Evolutionary conservation across 2,888 invertebrate genomes (phyloP).

Genomic region (Sacculina carcini): DNA sequence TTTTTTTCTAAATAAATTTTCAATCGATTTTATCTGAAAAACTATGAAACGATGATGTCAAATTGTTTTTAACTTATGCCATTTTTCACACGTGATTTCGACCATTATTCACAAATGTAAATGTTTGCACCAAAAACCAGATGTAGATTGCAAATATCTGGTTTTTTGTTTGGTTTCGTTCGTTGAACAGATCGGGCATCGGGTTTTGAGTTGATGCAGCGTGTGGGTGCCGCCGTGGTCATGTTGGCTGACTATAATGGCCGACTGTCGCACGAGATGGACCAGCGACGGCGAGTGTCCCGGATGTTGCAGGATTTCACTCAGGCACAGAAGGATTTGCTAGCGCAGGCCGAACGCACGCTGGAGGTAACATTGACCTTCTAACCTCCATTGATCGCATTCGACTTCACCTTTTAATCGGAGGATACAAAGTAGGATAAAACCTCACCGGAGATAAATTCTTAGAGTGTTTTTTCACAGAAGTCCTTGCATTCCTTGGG

Average conservation of each 20-base stretch:
- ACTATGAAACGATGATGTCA: no score
- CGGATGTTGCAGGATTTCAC: constrained; percentile 68
- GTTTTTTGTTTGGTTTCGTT: not conserved
- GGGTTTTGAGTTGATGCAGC: constrained; percentile 10
- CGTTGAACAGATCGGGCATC: constrained; percentile 6
- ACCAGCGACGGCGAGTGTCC: constrained; percentile 57
- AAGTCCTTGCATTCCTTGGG: no score
- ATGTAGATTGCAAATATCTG: no score
- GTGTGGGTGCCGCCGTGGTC: constrained; percentile 61
- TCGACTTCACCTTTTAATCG: no score
- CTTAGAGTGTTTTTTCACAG: no score
- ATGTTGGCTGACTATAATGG: constrained; percentile 69
- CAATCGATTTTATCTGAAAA: no score
- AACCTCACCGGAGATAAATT: no score
- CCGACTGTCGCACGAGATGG: constrained; percentile 60
- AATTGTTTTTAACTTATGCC: not conserved
- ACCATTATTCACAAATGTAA: no score
- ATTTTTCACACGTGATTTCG: not conserved
- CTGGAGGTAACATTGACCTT: constrained; percentile 51
- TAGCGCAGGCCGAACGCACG: constrained; percentile 59
- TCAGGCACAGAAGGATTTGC: constrained; percentile 53
- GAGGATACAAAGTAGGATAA: no score
- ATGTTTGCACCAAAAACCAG: no score
- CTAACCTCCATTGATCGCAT: no score
- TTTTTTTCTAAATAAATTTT: no score